A percentile compares a stretch with the other conserved stretches of the same genome.
phyloP scores from a whole-genome alignment of 2,797 vertebrate genomes.

The Heterohyrax brucei region DNA sequence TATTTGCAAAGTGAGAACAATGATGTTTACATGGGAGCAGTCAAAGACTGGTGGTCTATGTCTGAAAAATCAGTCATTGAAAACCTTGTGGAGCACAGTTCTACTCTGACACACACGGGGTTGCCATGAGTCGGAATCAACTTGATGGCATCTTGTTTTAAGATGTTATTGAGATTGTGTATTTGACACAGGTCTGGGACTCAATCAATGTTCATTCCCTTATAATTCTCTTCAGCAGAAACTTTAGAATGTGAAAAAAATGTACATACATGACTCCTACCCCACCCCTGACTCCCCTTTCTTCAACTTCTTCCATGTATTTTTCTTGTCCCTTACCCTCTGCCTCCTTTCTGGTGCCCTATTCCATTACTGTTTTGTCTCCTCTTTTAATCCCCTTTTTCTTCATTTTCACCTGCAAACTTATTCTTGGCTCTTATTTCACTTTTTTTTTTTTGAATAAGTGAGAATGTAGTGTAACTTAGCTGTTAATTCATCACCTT shows the following conservation, averaged over 20 bases:
- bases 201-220: conserved; percentile 15
- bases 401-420: conserved; percentile 22
- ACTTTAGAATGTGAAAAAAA: background rate
- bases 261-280: background rate
- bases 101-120: background rate
- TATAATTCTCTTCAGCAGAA: background rate
- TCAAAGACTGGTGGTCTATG: background rate
- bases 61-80: background rate
- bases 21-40: background rate
- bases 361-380: conserved; percentile 3
- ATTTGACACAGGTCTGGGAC: conserved; percentile 23
- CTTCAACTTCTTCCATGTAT: conserved; percentile 31
- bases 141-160: background rate
- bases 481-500: background rate
- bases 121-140: background rate
- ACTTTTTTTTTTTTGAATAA: conserved; percentile 22
- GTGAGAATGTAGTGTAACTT: background rate
- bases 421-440: conserved; percentile 1
- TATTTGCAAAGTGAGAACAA: conserved; percentile 28
- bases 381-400: background rate
- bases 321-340: background rate
- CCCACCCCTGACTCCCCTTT: background rate
- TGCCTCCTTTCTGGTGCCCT: background rate
- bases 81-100: background rate
- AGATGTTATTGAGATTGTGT: background rate